Evolutionary conservation across 2,888 invertebrate species (phyloP).

Genomic region (Cylindroiulus punctatus): DNA sequence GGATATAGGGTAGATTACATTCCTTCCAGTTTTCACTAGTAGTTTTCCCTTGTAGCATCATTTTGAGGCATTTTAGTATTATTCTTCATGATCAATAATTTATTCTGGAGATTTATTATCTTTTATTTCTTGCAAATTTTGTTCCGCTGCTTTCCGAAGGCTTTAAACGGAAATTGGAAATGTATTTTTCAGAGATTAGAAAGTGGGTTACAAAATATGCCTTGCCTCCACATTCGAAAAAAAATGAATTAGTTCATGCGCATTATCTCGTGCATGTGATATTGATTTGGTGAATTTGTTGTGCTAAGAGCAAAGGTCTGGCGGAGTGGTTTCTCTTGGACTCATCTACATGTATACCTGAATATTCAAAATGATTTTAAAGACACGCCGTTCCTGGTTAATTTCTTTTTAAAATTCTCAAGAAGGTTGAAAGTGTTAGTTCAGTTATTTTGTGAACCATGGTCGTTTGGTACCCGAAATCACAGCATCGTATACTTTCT

Average conservation of each 20-base stretch:
- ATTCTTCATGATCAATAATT: background rate
- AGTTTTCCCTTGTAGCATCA: background rate
- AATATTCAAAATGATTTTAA: too few species aligned
- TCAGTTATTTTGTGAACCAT: too few species aligned
- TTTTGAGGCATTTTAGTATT: background rate
- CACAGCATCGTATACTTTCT: too few species aligned
- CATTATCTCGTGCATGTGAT: background rate
- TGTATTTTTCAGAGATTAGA: background rate
- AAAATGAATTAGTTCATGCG: background rate
- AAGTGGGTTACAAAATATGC: background rate
- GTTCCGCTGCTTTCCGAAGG: background rate
- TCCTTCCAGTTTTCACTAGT: background rate
- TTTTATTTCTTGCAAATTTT: background rate
- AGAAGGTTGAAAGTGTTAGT: too few species aligned
- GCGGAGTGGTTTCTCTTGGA: too few species aligned
- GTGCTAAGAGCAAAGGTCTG: background rate
- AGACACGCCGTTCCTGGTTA: too few species aligned
- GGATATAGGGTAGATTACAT: background rate
- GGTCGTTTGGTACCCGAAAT: too few species aligned
- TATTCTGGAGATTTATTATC: background rate
- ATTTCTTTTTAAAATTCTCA: too few species aligned
- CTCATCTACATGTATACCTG: too few species aligned
- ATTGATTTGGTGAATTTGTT: background rate
- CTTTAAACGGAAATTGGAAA: background rate
- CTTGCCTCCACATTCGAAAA: background rate